Evolutionary conservation across 1,140 invertebrate species (phyloP), one percentile per base, ranked within the genome.

Genomic region (Theocolax elegans): DNA sequence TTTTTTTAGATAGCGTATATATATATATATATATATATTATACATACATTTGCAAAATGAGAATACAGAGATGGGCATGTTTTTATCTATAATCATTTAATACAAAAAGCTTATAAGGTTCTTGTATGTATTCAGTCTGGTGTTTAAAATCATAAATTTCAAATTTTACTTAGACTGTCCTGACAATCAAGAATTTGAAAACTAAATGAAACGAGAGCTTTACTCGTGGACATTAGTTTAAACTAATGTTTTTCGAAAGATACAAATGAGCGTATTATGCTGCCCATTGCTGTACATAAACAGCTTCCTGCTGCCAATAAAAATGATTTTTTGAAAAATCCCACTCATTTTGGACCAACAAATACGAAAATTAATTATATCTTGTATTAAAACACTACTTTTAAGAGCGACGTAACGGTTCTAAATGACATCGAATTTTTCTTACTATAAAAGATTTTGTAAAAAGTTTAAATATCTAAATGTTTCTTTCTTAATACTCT

Each of bases 191-290:
- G 35, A 66, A 56, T 53, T 27, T 31, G 19, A 38, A 56, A 64
- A 40, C n/a, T n/a, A n/a, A n/a, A 31, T n/a, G 31, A 46, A 15
- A 15, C 15, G 15, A 48, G 44, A 46, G 8, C 44, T 62, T 62
- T 23, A 38, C 8, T 29, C 21, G 17, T 4, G 53, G 46, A 19
- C 2, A 25, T 51, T 17, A 25, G n/a, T 53, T 51, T 40, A 6
- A 8, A 49, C 8, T 29, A 25, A 42, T 35, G 8, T 13, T 35
- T 21, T 60, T 60, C 19, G 62, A 69, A 29, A 51, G 19, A 3
- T 65, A 48, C 38, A 53, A 69, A 59, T 58, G 58, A 70, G 42
- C 23, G 29, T 46, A 31, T 46, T 71, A 71, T 65, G 63, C 69
- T 69, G 46, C 46, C 46, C 42, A 67, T 67, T 58, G 40, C 53